Evolutionary conservation across 2,113 vertebrate genomes (phyloP), one percentile per base, ranked within the genome.

Genomic region (Stigmatopora nigra): DNA sequence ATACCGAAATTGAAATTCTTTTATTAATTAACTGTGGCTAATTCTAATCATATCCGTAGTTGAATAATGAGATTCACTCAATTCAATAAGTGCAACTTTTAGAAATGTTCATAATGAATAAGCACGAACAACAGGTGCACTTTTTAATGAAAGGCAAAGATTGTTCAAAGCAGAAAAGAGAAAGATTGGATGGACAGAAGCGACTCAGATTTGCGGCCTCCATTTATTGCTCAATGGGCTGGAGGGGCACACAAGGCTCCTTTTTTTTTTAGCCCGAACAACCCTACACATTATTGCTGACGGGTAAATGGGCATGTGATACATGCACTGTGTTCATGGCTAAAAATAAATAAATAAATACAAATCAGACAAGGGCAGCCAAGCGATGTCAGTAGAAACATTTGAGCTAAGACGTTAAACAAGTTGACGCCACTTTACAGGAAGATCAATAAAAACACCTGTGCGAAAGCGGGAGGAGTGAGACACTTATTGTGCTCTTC

Each of bases 341-440:
- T 20, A 44, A 73, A 72, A 31, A 31, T 2, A 31, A 31, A 31
- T 65, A 56, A 64, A 71, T 57, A 31, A 31, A 31, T 2, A 31
- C 65, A 56, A 64, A 71, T 57, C 48, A 22, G 49, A 59, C 25
- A 31, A 31, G 64, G 49, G 48, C 64, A 69, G 62, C 51, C 59
- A 13, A 25, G 67, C 63, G 41, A 74, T 75, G 70, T 52, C 45
- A 65, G 76, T 58, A 82, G 60, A 78, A 80, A 78, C 64, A 75
- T 41, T 81, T 82, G 64, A 82, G 78, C 67, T 41, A 72, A 70
- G 82, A 73, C 82, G 83, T 82, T 86, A 80, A 88, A 82, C 82
- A 84, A 82, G 78, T 73, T 69, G 73, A 78, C 56, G 75, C 66
- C 82, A 78, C 76, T 84, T 87, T 79, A 67, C 65, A 36, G 78